phyloP scores from a whole-genome alignment of 1,140 invertebrate genomes.

The Drepana arcuata region DNA sequence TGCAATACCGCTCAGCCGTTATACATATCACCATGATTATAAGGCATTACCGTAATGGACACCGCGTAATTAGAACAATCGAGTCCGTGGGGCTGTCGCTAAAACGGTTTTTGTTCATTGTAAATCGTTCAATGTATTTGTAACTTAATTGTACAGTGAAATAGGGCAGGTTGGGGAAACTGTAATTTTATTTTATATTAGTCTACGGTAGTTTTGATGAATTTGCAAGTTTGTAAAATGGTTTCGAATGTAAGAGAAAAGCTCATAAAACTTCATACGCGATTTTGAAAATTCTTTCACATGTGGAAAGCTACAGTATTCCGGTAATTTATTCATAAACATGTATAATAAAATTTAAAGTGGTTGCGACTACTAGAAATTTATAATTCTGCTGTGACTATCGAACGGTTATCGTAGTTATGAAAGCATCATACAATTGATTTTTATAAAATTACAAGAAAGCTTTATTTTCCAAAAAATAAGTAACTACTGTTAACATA shows the following conservation, averaged over 20 bases:
- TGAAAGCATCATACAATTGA: too few species aligned
- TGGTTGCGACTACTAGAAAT: too few species aligned
- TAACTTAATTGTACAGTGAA: not conserved
- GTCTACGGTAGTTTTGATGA: conserved; percentile 7
- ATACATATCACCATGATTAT: conserved; percentile 55
- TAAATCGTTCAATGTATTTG: not conserved
- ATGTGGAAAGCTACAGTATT: too few species aligned
- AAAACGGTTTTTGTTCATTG: conserved; percentile 11
- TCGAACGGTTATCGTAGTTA: too few species aligned
- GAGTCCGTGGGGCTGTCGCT: conserved; percentile 19
- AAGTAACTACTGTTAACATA: too few species aligned
- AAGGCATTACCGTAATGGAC: conserved; percentile 50
- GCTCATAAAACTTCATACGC: too few species aligned
- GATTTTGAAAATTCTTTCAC: too few species aligned
- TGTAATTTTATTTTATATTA: too few species aligned
- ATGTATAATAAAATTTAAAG: not conserved
- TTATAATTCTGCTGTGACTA: conserved; percentile 1
- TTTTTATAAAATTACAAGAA: too few species aligned
- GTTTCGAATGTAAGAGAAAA: too few species aligned
- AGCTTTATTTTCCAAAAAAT: too few species aligned
- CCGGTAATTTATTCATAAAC: not conserved
- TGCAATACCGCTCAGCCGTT: conserved; percentile 38
- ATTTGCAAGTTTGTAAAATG: not conserved
- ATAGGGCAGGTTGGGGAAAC: conserved; percentile 8
- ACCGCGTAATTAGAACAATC: conserved; percentile 50